These are phyloP conservation scores for Atopsyche davidsoni DNA, from an alignment of 1,140 invertebrate species.

Conservation along the genomic window DNA sequence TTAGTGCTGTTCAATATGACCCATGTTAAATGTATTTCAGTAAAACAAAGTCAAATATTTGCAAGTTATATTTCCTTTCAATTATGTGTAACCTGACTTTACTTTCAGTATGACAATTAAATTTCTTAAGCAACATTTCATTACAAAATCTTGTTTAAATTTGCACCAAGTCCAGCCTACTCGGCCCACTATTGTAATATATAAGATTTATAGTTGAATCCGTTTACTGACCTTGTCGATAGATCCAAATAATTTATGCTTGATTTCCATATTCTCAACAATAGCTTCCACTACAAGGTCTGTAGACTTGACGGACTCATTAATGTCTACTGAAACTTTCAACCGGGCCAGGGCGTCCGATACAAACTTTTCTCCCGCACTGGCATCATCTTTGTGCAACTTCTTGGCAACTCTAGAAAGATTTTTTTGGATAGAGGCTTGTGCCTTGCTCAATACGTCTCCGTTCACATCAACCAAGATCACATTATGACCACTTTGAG, in stretches of 20 bases:
- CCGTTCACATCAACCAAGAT: constrained; percentile 67
- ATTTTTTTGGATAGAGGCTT: constrained; percentile 61
- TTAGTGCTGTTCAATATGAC: constrained; percentile 5
- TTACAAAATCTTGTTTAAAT: too few species aligned
- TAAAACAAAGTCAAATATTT: too few species aligned
- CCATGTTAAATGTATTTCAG: too few species aligned
- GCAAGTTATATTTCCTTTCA: too few species aligned
- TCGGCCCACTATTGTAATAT: too few species aligned
- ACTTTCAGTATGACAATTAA: too few species aligned
- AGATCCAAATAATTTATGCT: constrained; percentile 69
- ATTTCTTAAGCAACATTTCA: too few species aligned
- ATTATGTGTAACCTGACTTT: too few species aligned
- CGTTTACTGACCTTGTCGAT: constrained; percentile 50
- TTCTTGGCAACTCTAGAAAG: constrained; percentile 74
- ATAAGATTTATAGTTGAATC: too few species aligned
- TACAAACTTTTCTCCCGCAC: constrained; percentile 62
- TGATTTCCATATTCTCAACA: constrained; percentile 75
- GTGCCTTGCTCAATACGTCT: constrained; percentile 63
- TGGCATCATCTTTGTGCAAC: constrained; percentile 62
- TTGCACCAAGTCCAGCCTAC: too few species aligned
- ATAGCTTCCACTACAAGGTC: constrained; percentile 85
- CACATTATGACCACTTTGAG: constrained; percentile 68
- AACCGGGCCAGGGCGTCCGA: constrained; percentile 55
- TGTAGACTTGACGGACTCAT: constrained; percentile 54
- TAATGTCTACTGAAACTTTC: constrained; percentile 54